These are phyloP conservation scores for Mylabris phalerata DNA, from an alignment of 1,140 invertebrate species.

Conservation along the genomic window DNA sequence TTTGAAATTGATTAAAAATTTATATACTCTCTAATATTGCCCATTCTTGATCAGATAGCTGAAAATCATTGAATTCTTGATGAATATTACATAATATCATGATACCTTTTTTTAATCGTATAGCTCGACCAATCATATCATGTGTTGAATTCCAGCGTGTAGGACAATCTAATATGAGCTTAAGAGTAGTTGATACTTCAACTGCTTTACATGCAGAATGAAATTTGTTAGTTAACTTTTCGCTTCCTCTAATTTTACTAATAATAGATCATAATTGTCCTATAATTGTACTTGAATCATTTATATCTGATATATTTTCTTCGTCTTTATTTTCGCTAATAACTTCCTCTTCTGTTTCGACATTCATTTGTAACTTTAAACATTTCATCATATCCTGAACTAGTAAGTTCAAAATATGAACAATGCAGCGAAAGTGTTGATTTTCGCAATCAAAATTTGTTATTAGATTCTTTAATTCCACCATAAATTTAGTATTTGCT, in stretches of 20 bases:
- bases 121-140: conserved; percentile 16
- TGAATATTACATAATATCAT: conserved; percentile 29
- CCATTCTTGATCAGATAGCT: conserved; percentile 32
- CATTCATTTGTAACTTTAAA: not conserved
- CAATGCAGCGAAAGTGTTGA: not conserved
- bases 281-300: conserved; percentile 26
- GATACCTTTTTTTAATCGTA: conserved; percentile 18
- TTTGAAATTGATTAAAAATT: conserved; percentile 38
- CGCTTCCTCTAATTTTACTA: conserved; percentile 34
- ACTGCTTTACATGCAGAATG: conserved; percentile 31
- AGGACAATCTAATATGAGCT: conserved; percentile 16
- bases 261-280: conserved; percentile 29
- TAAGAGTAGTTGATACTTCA: conserved; percentile 13
- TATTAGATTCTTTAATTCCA: not conserved
- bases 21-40: conserved; percentile 30
- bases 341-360: conserved; percentile 21
- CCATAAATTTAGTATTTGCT: conserved; percentile 25
- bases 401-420: not conserved
- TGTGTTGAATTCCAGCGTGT: conserved; percentile 25
- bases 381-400: not conserved
- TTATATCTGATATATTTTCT: conserved; percentile 18
- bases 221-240: conserved; percentile 32
- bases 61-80: conserved; percentile 31
- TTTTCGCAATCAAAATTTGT: not conserved
- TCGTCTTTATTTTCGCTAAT: conserved; percentile 15